phyloP scores from a whole-genome alignment of 2,888 invertebrate genomes.

The Bunonema sp. region DNA sequence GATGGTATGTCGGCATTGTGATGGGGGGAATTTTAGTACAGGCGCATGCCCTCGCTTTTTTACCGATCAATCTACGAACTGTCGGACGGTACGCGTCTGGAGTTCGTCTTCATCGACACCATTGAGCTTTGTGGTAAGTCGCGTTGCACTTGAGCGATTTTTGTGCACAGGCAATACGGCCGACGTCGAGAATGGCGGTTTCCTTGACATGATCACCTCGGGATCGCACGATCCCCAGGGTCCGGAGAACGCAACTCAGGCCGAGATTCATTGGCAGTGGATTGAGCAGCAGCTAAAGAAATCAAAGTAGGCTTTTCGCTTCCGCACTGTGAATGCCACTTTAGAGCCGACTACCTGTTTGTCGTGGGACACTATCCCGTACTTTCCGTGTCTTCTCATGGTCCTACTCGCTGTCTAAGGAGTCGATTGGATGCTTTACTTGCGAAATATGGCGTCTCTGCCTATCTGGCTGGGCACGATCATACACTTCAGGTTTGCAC shows the following conservation, averaged over 20 bases:
- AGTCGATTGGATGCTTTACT: constrained; percentile 46
- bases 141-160: not conserved
- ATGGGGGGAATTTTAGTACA: no score
- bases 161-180: constrained; percentile 26
- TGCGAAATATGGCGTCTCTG: constrained; percentile 46
- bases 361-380: constrained; percentile 50
- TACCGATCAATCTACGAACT: constrained; percentile 44
- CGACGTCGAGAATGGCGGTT: constrained; percentile 16
- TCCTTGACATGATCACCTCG: constrained; percentile 18
- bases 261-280: constrained; percentile 47
- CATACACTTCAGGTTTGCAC: constrained; percentile 48
- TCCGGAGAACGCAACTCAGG: constrained; percentile 12
- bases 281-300: constrained; percentile 40
- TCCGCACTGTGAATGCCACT: constrained; percentile 5
- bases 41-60: constrained; percentile 48
- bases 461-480: constrained; percentile 50
- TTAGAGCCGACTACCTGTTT: constrained; percentile 47
- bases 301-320: not conserved
- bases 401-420: constrained; percentile 47
- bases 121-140: constrained; percentile 49
- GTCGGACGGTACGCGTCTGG: constrained; percentile 38
- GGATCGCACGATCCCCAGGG: constrained; percentile 20
- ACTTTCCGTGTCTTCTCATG: constrained; percentile 49
- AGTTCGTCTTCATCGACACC: constrained; percentile 50
- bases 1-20: constrained; percentile 25